Evolutionary conservation across 2,113 vertebrate species (phyloP), one percentile per base, ranked within the genome.

Genomic region (Geococcyx californianus): DNA sequence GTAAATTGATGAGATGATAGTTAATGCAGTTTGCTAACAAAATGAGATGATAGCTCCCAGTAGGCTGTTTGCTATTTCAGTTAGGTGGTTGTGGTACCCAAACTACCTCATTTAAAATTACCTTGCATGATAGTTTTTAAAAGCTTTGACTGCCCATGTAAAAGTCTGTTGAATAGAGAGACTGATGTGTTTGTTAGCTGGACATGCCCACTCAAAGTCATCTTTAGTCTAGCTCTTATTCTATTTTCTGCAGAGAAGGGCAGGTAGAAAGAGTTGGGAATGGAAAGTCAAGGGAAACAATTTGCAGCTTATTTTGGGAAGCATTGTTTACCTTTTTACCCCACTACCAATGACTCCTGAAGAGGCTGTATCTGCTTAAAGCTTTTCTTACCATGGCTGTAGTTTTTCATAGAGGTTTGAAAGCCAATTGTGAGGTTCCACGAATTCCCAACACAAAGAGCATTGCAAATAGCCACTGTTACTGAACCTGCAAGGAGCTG

Each of bases 391-490:
- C 97, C 33, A 33, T 19, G 23, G 97, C 98, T 5, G 4, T 97
- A 97, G 29, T 94, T 98, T 90, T 98, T 95, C 62, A 97, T 90
- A 55, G 98, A 98, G 33, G 97, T 49, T 24, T 96, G 73, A 81
- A 97, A 98, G 69, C 97, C 97, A 92, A 90, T 98, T 25, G 97
- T 98, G 87, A 98, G 97, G 95, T 97, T 23, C 97, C 97, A 55
- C 97, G 97, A 19, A 96, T 90, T 72, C 98, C 98, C 28, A 94
- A 38, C n/a, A 97, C 73, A 55, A 98, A 93, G 26, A 77, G 18
- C 49, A 44, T 45, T 58, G 79, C 76, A 62, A 70, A 4, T 34
- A 95, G 18, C 34, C 36, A 52, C 51, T 45, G 62, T 21, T 68
- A 89, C 24, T 40, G 68, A 33, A 49, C 42, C 52, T 89, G 79